Percentiles rank a stretch among this genome's conserved stretches.
These are phyloP conservation scores for Sarcophaga bullata DNA, from an alignment of 1,140 invertebrate genomes.

Conservation along the genomic window DNA sequence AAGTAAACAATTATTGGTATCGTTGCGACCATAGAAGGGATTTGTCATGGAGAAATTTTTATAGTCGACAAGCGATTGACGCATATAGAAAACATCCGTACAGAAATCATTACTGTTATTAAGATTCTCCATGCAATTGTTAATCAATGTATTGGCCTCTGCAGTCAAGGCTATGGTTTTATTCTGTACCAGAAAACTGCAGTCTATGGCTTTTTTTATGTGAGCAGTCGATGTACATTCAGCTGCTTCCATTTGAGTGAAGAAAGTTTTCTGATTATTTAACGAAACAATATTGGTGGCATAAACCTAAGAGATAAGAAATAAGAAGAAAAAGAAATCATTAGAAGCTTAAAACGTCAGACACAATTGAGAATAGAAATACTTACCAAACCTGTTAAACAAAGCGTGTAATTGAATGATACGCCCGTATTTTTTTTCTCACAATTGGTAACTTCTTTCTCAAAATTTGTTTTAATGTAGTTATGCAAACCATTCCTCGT, in stretches of 20 bases:
- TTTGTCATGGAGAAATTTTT: conserved; percentile 20
- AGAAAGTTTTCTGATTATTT: neutral
- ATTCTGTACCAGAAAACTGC: conserved; percentile 1
- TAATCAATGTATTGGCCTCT: conserved; percentile 13
- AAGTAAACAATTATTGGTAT: neutral
- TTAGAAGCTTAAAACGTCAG: neutral
- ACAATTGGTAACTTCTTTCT: neutral
- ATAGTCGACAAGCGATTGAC: conserved; percentile 1
- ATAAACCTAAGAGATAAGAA: neutral
- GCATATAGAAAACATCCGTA: neutral
- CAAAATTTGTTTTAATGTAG: conserved; percentile 17
- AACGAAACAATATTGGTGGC: neutral
- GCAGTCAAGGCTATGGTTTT: neutral
- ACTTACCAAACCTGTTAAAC: conserved; percentile 24
- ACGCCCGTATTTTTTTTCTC: neutral
- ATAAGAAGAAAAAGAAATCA: neutral
- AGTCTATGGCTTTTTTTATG: conserved; percentile 19
- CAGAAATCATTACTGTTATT: conserved; percentile 18
- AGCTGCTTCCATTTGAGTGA: conserved; percentile 11
- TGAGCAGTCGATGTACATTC: neutral
- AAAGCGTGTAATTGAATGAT: neutral
- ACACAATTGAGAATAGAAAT: neutral
- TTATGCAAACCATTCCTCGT: conserved; percentile 31
- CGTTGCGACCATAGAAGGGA: conserved; percentile 33
- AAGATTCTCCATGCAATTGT: neutral